Conservation (phyloP, 2,888 invertebrate genomes). For the Dilophus febrilis region DNA sequence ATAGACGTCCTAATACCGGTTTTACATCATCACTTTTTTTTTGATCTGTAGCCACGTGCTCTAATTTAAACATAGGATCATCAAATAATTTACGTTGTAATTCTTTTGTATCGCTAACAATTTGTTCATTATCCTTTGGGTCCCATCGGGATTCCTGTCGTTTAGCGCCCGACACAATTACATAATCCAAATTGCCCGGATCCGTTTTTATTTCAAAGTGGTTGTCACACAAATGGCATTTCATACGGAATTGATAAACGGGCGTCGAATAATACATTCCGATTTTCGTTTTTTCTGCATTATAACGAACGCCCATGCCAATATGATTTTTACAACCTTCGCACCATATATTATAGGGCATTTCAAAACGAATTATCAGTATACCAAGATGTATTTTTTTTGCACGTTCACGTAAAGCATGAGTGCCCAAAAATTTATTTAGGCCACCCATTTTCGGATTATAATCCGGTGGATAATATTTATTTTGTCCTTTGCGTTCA, state of each 20-base stretch:
- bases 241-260: slow-evolving; percentile 96
- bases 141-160: slow-evolving; percentile 98
- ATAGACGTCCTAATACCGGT: slow-evolving; percentile 56
- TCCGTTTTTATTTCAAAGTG: slow-evolving; percentile 97
- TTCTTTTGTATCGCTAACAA: slow-evolving; percentile 82
- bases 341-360: slow-evolving; percentile 99
- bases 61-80: slow-evolving; percentile 96
- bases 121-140: slow-evolving; percentile 85
- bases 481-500: slow-evolving; percentile 93
- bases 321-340: slow-evolving; percentile 96
- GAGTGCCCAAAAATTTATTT: slow-evolving; percentile 85
- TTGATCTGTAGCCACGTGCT: slow-evolving; percentile 75
- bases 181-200: slow-evolving; percentile 93
- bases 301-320: slow-evolving; percentile 98
- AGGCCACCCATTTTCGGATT: slow-evolving; percentile 88
- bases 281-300: slow-evolving; percentile 78
- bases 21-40: slow-evolving; percentile 50
- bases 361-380: slow-evolving; percentile 69
- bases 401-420: slow-evolving; percentile 90
- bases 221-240: slow-evolving; percentile 91
- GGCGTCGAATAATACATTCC: slow-evolving; percentile 99
- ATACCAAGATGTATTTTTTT: slow-evolving; percentile 92
- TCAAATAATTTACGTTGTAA: slow-evolving; percentile 75
- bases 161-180: slow-evolving; percentile 84
- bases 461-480: slow-evolving; percentile 98